A percentile compares a stretch with the other conserved stretches of the same genome.
phyloP scores from a whole-genome alignment of 2,797 vertebrate genomes.

The Poecilia picta region DNA sequence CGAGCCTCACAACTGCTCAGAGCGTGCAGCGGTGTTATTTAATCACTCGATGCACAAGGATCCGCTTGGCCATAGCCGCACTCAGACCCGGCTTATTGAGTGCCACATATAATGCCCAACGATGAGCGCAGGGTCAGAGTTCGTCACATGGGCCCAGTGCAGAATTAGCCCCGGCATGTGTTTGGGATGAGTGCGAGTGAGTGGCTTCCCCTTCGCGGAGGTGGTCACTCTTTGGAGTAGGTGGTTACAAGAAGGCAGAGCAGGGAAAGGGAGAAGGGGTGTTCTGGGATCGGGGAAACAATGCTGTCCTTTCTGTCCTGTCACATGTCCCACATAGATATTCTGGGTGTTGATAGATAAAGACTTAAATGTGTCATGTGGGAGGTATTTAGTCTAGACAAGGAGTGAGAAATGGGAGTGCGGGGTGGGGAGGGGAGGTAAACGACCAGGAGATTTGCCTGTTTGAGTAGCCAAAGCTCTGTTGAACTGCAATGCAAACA shows the following conservation, averaged over 20 bases:
- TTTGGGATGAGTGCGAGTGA: constrained; percentile 26
- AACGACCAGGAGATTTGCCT: constrained; percentile 17
- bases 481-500: constrained; percentile 57
- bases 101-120: constrained; percentile 20
- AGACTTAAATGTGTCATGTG: constrained; percentile 76
- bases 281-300: constrained; percentile 65
- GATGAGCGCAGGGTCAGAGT: constrained; percentile 7
- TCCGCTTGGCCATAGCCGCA: constrained; percentile 30
- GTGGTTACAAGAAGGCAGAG: constrained; percentile 23
- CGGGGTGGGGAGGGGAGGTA: constrained; percentile 13
- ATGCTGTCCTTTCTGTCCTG: constrained; percentile 73
- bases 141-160: constrained; percentile 28
- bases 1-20: constrained; percentile 20
- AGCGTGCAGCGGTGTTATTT: constrained; percentile 27
- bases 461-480: constrained; percentile 71
- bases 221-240: constrained; percentile 38
- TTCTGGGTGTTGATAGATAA: constrained; percentile 76
- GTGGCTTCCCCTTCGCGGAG: constrained; percentile 24
- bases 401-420: constrained; percentile 15
- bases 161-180: constrained; percentile 50
- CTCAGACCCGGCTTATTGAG: constrained; percentile 44
- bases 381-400: constrained; percentile 74
- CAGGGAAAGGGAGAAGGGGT: constrained; percentile 3
- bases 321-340: constrained; percentile 73
- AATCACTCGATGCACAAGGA: constrained; percentile 40